Evolutionary conservation across 2,888 invertebrate genomes (phyloP).

Genomic region (Leptinotarsa juncta): DNA sequence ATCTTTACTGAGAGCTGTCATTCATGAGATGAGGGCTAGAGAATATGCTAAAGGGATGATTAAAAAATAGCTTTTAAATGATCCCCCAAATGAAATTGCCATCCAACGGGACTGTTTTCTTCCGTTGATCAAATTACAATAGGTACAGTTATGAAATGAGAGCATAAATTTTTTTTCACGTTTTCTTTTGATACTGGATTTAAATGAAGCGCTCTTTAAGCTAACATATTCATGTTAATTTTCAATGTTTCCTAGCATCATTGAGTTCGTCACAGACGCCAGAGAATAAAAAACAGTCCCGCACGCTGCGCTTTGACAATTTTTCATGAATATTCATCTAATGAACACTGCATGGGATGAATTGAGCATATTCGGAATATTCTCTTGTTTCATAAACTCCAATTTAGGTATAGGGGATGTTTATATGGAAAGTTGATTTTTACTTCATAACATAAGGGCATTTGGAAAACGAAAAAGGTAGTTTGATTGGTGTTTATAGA

Average conservation of each 20-base stretch:
- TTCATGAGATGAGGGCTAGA: too few species aligned
- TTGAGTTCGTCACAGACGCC: neutral
- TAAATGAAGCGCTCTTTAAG: neutral
- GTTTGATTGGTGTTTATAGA: too few species aligned
- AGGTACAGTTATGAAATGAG: too few species aligned
- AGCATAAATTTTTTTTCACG: neutral
- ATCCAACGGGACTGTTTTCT: too few species aligned
- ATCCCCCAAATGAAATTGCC: too few species aligned
- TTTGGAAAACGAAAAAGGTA: too few species aligned
- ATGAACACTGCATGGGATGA: constrained; percentile 20
- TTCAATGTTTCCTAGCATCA: neutral
- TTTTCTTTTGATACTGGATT: neutral
- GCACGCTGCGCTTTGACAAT: constrained; percentile 19
- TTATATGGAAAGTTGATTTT: neutral
- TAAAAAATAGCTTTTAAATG: too few species aligned
- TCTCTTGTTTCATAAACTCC: neutral
- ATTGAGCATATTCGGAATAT: neutral
- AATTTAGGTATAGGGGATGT: neutral
- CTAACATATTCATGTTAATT: neutral
- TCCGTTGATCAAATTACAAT: too few species aligned
- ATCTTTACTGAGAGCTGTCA: too few species aligned
- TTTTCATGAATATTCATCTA: constrained; percentile 36
- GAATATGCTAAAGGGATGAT: too few species aligned
- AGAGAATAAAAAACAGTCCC: neutral
- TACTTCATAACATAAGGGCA: neutral